A percentile compares a stretch with the other conserved stretches of the same genome.
Evolutionary conservation across 2,888 invertebrate species (phyloP).

Genomic region (Phorcus lineatus): DNA sequence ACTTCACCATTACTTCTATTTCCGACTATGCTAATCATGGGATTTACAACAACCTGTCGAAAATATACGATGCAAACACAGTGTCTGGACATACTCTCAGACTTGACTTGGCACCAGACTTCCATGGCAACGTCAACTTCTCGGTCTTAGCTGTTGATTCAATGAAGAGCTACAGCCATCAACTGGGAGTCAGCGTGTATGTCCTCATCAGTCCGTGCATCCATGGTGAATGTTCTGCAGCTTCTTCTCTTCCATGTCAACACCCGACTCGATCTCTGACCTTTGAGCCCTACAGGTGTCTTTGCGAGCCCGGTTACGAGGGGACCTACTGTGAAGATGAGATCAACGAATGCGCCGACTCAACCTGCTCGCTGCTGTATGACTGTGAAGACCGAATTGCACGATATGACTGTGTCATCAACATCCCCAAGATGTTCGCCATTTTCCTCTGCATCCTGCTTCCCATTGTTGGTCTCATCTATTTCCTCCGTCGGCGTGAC

Average conservation of each 20-base stretch:
- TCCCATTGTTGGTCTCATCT: neutral
- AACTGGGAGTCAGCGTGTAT: slow-evolving; percentile 14
- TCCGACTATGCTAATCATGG: neutral
- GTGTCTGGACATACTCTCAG: neutral
- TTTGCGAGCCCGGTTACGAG: slow-evolving; percentile 44
- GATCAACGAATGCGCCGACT: slow-evolving; percentile 50
- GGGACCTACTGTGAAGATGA: slow-evolving; percentile 49
- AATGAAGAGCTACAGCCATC: slow-evolving; percentile 16
- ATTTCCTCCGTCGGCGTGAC: neutral
- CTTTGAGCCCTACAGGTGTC: slow-evolving; percentile 41
- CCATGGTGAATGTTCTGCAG: slow-evolving; percentile 42
- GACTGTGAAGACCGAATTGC: slow-evolving; percentile 46
- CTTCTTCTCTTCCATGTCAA: slow-evolving; percentile 31
- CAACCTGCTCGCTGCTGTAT: slow-evolving; percentile 44
- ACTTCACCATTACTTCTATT: neutral
- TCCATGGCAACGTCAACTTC: slow-evolving; percentile 28
- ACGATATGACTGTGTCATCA: slow-evolving; percentile 45
- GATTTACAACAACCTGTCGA: neutral
- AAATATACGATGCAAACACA: neutral
- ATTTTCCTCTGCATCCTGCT: slow-evolving; percentile 33
- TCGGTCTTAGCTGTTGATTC: slow-evolving; percentile 19
- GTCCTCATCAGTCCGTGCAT: slow-evolving; percentile 39
- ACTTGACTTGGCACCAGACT: neutral
- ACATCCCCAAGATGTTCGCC: slow-evolving; percentile 42
- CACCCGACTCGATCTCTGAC: slow-evolving; percentile 35